A percentile compares a stretch with the other conserved stretches of the same genome.
Evolutionary conservation across 2,797 vertebrate species (phyloP).

Genomic region (Otus scops): DNA sequence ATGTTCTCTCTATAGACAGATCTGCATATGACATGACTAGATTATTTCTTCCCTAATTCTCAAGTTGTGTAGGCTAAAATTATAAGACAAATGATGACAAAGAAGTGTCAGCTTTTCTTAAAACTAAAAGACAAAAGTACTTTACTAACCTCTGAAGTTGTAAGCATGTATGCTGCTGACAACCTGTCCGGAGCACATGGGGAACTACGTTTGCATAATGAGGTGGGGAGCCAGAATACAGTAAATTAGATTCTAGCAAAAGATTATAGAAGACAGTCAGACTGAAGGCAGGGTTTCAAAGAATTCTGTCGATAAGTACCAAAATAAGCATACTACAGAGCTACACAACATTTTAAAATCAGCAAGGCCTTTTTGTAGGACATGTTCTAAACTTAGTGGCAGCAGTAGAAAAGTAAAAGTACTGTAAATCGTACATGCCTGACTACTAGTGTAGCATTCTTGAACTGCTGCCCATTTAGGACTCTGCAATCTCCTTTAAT

Average conservation of each 20-base stretch:
- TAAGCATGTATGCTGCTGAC: background rate
- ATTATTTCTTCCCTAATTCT: background rate
- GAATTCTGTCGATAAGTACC: background rate
- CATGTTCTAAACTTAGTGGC: slow-evolving; percentile 61
- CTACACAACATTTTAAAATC: background rate
- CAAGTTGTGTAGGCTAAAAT: background rate
- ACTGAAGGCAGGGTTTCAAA: background rate
- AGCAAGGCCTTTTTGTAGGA: slow-evolving; percentile 5
- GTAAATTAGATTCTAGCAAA: background rate
- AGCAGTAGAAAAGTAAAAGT: slow-evolving; percentile 63
- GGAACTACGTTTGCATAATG: background rate
- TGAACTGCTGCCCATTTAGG: slow-evolving; percentile 72
- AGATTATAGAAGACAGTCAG: background rate
- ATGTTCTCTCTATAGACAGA: background rate
- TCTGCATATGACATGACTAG: background rate
- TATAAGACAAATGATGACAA: background rate
- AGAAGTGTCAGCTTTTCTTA: background rate
- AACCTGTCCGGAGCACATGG: fast-evolving
- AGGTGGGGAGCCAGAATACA: background rate
- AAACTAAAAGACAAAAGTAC: background rate
- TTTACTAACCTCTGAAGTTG: background rate
- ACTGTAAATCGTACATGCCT: slow-evolving; percentile 66
- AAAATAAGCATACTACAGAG: background rate
- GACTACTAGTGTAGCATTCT: slow-evolving; percentile 72
- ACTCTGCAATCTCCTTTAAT: slow-evolving; percentile 77